A percentile compares a stretch with the other conserved stretches of the same genome.
Conservation (phyloP, 2,888 invertebrate genomes). For the Nephrotoma guestfalica region DNA sequence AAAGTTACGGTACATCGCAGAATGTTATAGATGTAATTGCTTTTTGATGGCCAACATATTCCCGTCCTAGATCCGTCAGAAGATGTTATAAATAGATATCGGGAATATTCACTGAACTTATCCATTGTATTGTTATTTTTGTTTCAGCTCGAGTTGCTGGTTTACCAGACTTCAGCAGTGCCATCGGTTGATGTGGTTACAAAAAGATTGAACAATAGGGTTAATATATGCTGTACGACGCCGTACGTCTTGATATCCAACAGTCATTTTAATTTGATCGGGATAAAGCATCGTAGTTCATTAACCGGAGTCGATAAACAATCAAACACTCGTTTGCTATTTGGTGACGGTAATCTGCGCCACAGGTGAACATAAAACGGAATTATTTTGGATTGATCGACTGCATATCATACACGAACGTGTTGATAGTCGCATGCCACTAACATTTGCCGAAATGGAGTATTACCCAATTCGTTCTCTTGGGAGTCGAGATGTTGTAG, state of each 20-base stretch:
- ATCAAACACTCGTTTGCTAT: conserved; percentile 83
- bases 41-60: conserved; percentile 91
- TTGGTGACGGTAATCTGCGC: conserved; percentile 80
- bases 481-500: conserved; percentile 95
- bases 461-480: conserved; percentile 89
- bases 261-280: too few relatives aligned
- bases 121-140: conserved; percentile 45
- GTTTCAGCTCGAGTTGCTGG: conserved; percentile 52
- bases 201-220: conserved; percentile 43
- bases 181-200: conserved; percentile 96
- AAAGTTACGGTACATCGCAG: conserved; percentile 39
- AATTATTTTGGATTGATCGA: conserved; percentile 55
- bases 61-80: conserved; percentile 86
- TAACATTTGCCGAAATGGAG: conserved; percentile 77
- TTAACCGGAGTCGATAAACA: conserved; percentile 75
- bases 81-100: conserved; percentile 87
- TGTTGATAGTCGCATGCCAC: conserved; percentile 96
- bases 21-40: conserved; percentile 85
- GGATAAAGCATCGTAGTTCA: conserved; percentile 66
- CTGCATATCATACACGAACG: conserved; percentile 86
- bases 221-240: not conserved
- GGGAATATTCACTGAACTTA: conserved; percentile 91
- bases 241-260: too few relatives aligned
- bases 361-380: conserved; percentile 93
- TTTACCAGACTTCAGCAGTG: conserved; percentile 81